Base-by-base conservation (phyloP, 2,888 invertebrate genomes). In the Philonicus albiceps region DNA sequence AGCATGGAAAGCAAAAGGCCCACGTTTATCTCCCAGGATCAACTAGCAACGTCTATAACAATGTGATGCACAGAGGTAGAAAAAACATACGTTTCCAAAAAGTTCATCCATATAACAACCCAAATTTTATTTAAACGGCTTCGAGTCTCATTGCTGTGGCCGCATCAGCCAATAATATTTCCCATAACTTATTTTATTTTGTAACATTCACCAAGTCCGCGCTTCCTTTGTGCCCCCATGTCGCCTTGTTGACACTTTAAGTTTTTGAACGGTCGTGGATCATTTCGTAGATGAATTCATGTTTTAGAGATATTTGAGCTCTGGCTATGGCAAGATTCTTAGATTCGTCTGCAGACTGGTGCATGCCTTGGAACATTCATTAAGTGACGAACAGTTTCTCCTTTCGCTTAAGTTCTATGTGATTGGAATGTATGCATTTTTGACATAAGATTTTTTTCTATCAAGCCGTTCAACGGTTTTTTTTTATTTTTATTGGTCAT, bases 11-110 rank as follows among this genome's bases (percentile, higher is more conserved):
- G 89, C 91, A 91, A 87, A 92, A 92, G 90, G 92, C 92, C 86
- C 91, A 91, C 86, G 90, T 91, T 83, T 92, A 91, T 88, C 90
- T 91, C 90, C 90, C 91, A 43, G 89, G 89, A 27, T 86, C 89
- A 88, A 49, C 89, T 89, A 31, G 80, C 89, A 88, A 43, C 86
- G 89, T 19, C 89, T 92, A 90, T 89, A 92, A 91, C 89, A 91
- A 90, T 88, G 91, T 92, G 91, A 91, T 92, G 91, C 92, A 92
- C 89, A 92, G 92, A 92, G 92, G 92, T 92, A 92, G 92, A 92
- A 91, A 91, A 90, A 92, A 92, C 91, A 90, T 91, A 92, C 92
- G 92, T 91, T 92, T 91, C 90, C 91, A 91, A 91, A 92, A 92
- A 90, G 89, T 91, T 90, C 91, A 92, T 91, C 92, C 92, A 87